Conservation (phyloP, 2,888 invertebrate genomes). For the Tetramorium bicarinatum region DNA sequence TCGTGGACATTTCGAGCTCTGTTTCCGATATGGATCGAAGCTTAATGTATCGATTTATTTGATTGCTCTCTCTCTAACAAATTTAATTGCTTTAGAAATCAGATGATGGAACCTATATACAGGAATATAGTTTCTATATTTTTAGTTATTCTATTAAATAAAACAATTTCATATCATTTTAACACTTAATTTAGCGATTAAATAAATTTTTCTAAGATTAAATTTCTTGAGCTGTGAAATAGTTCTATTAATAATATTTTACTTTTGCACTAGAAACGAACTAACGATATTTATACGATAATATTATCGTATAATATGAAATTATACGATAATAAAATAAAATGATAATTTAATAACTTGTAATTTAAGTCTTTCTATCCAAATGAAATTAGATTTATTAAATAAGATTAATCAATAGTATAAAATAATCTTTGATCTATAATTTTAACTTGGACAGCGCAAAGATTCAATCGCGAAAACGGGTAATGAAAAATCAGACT, state of each 20-base stretch:
- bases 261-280: not conserved
- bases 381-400: not conserved
- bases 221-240: not conserved
- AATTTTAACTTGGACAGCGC: not conserved
- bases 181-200: not conserved
- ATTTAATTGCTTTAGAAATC: not conserved
- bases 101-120: not conserved
- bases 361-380: not conserved
- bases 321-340: not conserved
- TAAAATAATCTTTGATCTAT: not conserved
- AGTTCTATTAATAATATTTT: not conserved
- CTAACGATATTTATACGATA: not conserved
- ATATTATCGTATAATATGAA: too few relatives aligned
- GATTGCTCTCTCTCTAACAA: not conserved
- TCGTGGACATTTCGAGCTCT: conserved; percentile 34
- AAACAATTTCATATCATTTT: not conserved
- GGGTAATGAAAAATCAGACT: conserved; percentile 15
- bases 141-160: not conserved
- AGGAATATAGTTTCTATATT: not conserved
- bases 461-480: conserved; percentile 1
- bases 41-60: conserved; percentile 63
- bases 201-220: not conserved
- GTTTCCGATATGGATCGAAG: conserved; percentile 62
- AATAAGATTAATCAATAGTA: not conserved
- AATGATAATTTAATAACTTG: not conserved